phyloP scores from a whole-genome alignment of 2,797 vertebrate species.

The Gallinago nigripennis region DNA sequence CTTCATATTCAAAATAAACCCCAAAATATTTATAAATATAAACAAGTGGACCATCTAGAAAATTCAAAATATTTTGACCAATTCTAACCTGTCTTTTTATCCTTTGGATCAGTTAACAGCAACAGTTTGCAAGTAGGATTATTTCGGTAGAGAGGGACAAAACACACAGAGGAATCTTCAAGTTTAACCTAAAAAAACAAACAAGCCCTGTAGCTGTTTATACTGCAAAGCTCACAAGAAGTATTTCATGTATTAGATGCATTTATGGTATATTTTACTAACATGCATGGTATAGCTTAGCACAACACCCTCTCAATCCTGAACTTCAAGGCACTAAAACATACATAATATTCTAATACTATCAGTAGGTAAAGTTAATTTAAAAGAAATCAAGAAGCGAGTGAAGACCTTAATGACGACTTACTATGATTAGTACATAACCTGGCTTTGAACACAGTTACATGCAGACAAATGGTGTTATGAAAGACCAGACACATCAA shows the following conservation, averaged over 20 bases:
- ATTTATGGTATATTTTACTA: not conserved
- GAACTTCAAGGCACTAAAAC: slow-evolving; percentile 4
- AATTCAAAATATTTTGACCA: not conserved
- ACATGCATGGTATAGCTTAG: not conserved
- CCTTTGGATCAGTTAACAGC: slow-evolving; percentile 74
- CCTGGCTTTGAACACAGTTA: slow-evolving; percentile 18
- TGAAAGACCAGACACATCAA: slow-evolving; percentile 49
- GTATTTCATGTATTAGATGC: not conserved
- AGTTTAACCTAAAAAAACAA: slow-evolving; percentile 76
- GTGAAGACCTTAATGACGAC: not conserved
- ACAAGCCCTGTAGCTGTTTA: slow-evolving; percentile 31
- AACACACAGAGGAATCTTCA: slow-evolving; percentile 64
- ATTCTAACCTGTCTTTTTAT: slow-evolving; percentile 77
- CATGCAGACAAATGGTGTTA: not conserved
- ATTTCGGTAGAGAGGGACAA: slow-evolving; percentile 72
- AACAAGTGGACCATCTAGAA: not conserved
- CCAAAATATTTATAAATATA: not conserved
- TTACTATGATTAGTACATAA: not conserved
- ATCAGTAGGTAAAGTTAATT: not conserved
- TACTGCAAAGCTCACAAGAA: not conserved
- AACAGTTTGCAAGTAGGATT: slow-evolving; percentile 68
- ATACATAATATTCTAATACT: not conserved
- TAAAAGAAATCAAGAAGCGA: not conserved
- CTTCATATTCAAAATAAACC: not conserved
- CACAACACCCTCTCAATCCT: not conserved